Percentiles rank a stretch among this genome's conserved stretches.
Conservation (phyloP, 2,113 vertebrate species). For the Burhinus oedicnemus region DNA sequence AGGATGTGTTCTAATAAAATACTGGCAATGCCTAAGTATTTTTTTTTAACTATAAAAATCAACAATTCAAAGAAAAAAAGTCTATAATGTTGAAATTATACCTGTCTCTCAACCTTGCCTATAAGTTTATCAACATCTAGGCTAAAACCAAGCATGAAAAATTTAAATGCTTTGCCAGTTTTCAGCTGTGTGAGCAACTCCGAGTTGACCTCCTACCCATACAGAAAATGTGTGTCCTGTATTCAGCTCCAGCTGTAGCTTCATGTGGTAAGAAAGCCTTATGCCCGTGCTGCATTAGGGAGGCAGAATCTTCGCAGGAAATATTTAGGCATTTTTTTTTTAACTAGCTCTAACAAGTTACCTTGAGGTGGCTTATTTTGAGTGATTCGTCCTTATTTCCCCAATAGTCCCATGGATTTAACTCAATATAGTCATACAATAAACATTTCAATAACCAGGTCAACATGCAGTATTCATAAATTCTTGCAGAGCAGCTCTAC, state of each 20-base stretch:
- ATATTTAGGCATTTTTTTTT: background rate
- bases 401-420: conserved; percentile 10
- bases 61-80: background rate
- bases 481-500: conserved; percentile 26
- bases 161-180: background rate
- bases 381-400: background rate
- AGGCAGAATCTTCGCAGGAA: background rate
- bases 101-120: background rate
- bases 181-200: background rate
- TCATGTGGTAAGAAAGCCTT: background rate
- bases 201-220: background rate
- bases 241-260: background rate
- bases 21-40: background rate
- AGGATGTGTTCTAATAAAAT: background rate
- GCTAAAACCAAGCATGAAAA: background rate
- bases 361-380: background rate
- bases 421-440: conserved; percentile 17
- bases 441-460: conserved; percentile 56
- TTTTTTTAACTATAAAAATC: background rate
- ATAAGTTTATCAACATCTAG: background rate
- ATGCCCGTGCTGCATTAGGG: background rate
- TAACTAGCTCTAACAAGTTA: background rate
- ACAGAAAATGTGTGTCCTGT: background rate
- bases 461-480: conserved; percentile 52
- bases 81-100: background rate